Percentiles rank a stretch among this genome's conserved stretches.
Conservation (phyloP, 2,888 invertebrate species). For the Melanchra persicariae region DNA sequence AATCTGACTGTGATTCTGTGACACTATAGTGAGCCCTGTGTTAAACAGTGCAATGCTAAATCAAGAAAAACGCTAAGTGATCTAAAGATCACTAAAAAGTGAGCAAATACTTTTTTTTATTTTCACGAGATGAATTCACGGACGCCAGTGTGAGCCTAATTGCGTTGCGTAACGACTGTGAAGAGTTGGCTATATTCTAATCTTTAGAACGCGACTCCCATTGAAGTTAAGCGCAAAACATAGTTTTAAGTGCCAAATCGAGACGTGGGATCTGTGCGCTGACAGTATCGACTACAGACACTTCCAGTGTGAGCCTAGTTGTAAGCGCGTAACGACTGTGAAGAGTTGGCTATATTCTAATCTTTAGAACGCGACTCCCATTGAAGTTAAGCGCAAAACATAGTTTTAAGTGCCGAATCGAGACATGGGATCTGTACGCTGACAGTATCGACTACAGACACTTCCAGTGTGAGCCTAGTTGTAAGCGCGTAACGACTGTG, state of each 20-base stretch:
- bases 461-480: no score
- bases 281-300: no score
- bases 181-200: conserved; percentile 5
- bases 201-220: conserved; percentile 1
- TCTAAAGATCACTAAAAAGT: not conserved
- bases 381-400: not conserved
- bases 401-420: not conserved
- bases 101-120: not conserved
- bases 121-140: no score
- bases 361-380: conserved; percentile 28
- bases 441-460: no score
- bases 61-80: not conserved
- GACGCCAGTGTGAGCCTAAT: no score
- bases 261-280: no score
- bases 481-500: not conserved
- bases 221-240: not conserved
- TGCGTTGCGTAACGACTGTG: not conserved
- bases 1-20: not conserved
- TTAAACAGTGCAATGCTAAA: not conserved
- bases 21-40: conserved; percentile 1
- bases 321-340: not conserved
- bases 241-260: not conserved
- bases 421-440: no score
- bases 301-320: not conserved
- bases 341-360: conserved; percentile 17